Percentiles rank a stretch among this genome's conserved stretches.
These are phyloP conservation scores for Empis stercorea DNA, from an alignment of 2,888 invertebrate species.

Conservation along the genomic window DNA sequence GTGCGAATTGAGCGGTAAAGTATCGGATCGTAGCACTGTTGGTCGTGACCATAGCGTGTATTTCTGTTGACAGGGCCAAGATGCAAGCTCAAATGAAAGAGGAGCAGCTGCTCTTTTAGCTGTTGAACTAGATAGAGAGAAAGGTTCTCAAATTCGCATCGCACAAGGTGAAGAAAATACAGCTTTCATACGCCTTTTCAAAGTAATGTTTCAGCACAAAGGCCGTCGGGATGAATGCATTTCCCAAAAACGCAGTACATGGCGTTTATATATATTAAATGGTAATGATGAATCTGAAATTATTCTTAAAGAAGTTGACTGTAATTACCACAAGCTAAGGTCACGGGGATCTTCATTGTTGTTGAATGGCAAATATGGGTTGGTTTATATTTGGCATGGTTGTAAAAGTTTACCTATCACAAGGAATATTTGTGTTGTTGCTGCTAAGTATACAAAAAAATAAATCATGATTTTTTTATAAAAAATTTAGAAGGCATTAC, in stretches of 20 bases:
- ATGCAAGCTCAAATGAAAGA: conserved; percentile 80
- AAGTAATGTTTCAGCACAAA: conserved; percentile 63
- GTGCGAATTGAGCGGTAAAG: conserved; percentile 67
- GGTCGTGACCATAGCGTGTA: conserved; percentile 86
- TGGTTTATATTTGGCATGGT: conserved; percentile 74
- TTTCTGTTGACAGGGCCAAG: conserved; percentile 89
- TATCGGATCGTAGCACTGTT: conserved; percentile 61
- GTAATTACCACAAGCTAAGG: conserved; percentile 58
- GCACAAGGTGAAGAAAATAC: conserved; percentile 78
- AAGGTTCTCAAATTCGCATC: conserved; percentile 78
- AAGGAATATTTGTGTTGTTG: conserved; percentile 45
- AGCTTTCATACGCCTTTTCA: conserved; percentile 75
- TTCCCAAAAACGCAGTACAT: conserved; percentile 37
- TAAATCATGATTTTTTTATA: conserved; percentile 52
- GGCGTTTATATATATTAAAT: conserved; percentile 54
- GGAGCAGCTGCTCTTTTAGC: conserved; percentile 86
- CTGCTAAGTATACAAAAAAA: conserved; percentile 49
- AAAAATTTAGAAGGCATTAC: conserved; percentile 31
- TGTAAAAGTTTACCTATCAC: conserved; percentile 55
- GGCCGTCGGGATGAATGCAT: conserved; percentile 49
- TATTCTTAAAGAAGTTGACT: conserved; percentile 66
- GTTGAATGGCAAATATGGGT: conserved; percentile 53
- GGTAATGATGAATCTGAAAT: conserved; percentile 68
- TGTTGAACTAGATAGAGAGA: conserved; percentile 76
- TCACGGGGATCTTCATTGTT: conserved; percentile 70